Evolutionary conservation across 2,888 invertebrate species (phyloP).

Genomic region (Epinotia nisella): DNA sequence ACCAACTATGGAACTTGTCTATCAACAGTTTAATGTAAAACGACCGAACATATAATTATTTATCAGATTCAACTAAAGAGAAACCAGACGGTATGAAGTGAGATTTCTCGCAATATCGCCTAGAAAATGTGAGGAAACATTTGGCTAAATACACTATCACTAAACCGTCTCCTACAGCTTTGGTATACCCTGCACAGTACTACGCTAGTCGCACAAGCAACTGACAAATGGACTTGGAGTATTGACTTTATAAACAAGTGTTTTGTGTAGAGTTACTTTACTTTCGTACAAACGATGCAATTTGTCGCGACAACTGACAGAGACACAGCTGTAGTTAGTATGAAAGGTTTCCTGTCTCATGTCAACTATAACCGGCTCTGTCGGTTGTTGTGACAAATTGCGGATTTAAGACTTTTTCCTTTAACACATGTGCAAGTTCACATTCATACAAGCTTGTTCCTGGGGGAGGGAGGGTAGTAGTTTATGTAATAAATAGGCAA

Average conservation of each 20-base stretch:
- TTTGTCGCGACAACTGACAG: too few species aligned
- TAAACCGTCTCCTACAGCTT: constrained; percentile 31
- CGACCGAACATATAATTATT: constrained; percentile 8
- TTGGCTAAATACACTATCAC: constrained; percentile 29
- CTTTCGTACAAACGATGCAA: background rate
- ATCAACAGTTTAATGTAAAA: background rate
- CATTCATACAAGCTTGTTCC: too few species aligned
- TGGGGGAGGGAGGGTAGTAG: too few species aligned
- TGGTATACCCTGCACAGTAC: constrained; percentile 42
- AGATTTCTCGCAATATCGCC: constrained; percentile 23
- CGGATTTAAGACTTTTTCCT: too few species aligned
- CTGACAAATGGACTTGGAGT: constrained; percentile 29
- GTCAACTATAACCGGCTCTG: too few species aligned
- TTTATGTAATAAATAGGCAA: too few species aligned
- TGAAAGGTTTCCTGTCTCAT: too few species aligned
- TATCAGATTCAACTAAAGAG: constrained; percentile 7
- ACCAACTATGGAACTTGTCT: too few species aligned
- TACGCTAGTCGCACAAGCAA: constrained; percentile 28
- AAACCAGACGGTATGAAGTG: background rate
- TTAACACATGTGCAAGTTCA: too few species aligned
- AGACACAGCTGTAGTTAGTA: too few species aligned
- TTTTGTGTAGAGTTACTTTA: constrained; percentile 32
- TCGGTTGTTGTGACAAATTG: too few species aligned
- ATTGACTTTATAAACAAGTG: constrained; percentile 1
- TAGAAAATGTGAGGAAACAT: constrained; percentile 17